Percentiles rank a stretch among this genome's conserved stretches.
These are phyloP conservation scores for Hucho hucho DNA, from an alignment of 2,113 vertebrate genomes.

Conservation along the genomic window DNA sequence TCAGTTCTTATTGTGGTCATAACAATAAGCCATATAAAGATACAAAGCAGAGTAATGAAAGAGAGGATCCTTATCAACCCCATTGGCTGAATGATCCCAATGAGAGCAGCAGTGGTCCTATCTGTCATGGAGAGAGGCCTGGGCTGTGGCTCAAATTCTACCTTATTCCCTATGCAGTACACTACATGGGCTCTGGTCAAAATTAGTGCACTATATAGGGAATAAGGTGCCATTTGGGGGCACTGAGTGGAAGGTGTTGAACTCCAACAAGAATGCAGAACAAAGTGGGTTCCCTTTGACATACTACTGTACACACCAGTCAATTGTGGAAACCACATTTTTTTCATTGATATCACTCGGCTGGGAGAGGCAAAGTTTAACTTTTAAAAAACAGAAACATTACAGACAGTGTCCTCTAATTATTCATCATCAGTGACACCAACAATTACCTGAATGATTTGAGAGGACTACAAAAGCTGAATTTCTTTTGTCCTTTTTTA, in stretches of 20 bases:
- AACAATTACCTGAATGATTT: not conserved
- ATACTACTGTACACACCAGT: not conserved
- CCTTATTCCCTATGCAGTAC: constrained; percentile 12
- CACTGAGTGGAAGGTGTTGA: not conserved
- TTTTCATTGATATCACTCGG: not conserved
- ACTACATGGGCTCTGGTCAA: not conserved
- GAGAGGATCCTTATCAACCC: constrained; percentile 38
- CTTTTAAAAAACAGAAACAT: no score
- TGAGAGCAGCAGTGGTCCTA: constrained; percentile 30
- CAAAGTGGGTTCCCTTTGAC: not conserved
- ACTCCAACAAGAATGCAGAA: not conserved
- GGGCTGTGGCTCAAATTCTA: not conserved
- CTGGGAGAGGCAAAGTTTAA: not conserved
- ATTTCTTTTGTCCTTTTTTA: no score
- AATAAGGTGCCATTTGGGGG: constrained; percentile 12
- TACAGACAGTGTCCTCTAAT: not conserved
- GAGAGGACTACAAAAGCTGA: no score
- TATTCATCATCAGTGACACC: not conserved
- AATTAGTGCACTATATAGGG: not conserved
- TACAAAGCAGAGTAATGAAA: constrained; percentile 39
- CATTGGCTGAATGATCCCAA: constrained; percentile 27
- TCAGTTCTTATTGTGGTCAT: constrained; percentile 50
- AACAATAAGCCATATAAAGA: constrained; percentile 38
- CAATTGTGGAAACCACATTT: constrained; percentile 3
- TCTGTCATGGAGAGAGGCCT: constrained; percentile 26